These are phyloP conservation scores for Cephus nigrinus DNA, from an alignment of 2,888 invertebrate species.

Conservation along the genomic window DNA sequence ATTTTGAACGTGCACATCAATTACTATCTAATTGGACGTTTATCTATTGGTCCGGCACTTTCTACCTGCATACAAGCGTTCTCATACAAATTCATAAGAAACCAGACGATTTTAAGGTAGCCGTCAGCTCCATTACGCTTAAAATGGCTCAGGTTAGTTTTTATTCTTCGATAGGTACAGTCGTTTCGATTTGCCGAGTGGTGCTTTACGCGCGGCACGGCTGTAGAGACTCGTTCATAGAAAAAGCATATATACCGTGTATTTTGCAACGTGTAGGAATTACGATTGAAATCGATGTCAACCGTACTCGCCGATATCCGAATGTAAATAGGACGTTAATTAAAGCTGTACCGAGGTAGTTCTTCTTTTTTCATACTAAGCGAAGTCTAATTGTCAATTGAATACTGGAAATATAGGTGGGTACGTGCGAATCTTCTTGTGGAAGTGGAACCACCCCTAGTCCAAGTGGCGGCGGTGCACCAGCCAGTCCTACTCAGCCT, in stretches of 20 bases:
- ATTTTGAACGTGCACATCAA: not conserved
- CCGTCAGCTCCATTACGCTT: not conserved
- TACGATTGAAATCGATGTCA: not conserved
- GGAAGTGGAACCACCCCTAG: constrained; percentile 62
- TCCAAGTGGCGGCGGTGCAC: constrained; percentile 59
- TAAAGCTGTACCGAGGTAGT: not conserved
- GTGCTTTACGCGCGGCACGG: not conserved
- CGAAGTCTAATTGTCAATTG: not conserved
- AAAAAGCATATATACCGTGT: not conserved
- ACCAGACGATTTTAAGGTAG: not conserved
- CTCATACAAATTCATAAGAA: not conserved
- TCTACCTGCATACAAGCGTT: not conserved
- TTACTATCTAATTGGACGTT: not conserved
- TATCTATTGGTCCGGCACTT: not conserved
- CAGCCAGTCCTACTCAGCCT: constrained; percentile 69
- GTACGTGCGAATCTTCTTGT: constrained; percentile 63
- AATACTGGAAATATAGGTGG: constrained; percentile 42
- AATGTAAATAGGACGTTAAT: not conserved
- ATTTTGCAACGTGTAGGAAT: not conserved
- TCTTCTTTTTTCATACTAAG: not conserved
- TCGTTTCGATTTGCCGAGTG: not conserved
- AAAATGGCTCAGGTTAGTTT: not conserved
- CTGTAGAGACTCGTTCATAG: not conserved
- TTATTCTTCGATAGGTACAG: not conserved
- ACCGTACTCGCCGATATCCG: not conserved